Conservation (phyloP, 2,797 vertebrate genomes). For the Acrocephalus scirpaceus region DNA sequence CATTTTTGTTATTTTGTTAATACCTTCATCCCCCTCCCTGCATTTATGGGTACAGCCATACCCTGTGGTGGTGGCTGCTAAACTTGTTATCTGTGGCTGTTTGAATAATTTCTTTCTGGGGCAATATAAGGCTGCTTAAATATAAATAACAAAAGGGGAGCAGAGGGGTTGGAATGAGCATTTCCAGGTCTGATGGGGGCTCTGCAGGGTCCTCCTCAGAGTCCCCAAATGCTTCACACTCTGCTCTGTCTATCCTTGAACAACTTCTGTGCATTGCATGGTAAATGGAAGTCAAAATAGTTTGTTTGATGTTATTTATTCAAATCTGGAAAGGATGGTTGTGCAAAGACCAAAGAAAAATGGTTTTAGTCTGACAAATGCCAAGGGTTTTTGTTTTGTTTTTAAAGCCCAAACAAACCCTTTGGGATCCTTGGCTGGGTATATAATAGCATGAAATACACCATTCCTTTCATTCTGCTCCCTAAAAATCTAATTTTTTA, state of each 20-base stretch:
- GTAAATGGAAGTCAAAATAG: slow-evolving; percentile 16
- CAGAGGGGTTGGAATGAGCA: neutral
- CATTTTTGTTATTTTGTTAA: neutral
- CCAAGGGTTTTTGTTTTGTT: slow-evolving; percentile 58
- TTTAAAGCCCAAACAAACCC: slow-evolving; percentile 60
- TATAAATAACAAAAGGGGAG: neutral
- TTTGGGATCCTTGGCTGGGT: slow-evolving; percentile 52
- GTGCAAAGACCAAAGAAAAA: slow-evolving; percentile 59
- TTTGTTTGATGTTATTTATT: slow-evolving; percentile 64
- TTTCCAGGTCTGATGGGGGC: neutral
- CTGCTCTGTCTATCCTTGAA: neutral
- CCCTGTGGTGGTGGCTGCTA: neutral
- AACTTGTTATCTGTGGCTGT: neutral
- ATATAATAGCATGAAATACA: slow-evolving; percentile 59
- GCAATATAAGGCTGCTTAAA: neutral
- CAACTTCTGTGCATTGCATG: neutral
- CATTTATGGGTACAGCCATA: neutral
- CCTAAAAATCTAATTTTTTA: slow-evolving; percentile 62
- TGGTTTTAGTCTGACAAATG: slow-evolving; percentile 63
- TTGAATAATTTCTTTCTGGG: neutral
- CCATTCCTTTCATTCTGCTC: slow-evolving; percentile 57
- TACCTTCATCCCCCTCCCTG: neutral
- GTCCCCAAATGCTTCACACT: neutral
- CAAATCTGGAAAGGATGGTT: slow-evolving; percentile 37
- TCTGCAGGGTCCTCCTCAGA: neutral